Evolutionary conservation across 1,140 invertebrate genomes (phyloP).

Genomic region (Ladona fulva): DNA sequence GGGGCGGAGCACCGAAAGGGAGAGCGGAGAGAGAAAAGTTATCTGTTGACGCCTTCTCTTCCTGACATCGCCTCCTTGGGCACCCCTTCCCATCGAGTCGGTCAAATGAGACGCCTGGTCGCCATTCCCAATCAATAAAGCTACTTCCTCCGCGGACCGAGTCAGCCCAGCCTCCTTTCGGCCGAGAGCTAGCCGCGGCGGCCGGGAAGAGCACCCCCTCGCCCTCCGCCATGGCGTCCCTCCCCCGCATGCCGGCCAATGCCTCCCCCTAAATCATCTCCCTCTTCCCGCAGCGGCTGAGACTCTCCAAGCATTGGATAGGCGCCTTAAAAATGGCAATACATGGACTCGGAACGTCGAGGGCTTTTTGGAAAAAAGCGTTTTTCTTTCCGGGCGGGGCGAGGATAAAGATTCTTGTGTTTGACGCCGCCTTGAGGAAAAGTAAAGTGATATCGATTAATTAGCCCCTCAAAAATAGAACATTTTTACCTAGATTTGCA

Average conservation of each 20-base stretch:
- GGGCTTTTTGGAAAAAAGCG: no score
- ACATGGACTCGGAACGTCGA: background rate
- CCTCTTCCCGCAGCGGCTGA: background rate
- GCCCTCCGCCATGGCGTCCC: background rate
- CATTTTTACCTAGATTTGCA: no score
- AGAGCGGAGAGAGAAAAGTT: background rate
- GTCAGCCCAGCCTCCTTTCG: background rate
- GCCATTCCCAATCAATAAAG: slow-evolving; percentile 9
- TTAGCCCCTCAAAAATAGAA: no score
- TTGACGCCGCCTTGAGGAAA: no score
- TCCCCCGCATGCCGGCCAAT: background rate
- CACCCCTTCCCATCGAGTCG: background rate
- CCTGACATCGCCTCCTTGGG: background rate
- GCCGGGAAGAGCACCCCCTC: background rate
- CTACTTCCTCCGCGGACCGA: background rate
- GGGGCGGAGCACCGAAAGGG: background rate
- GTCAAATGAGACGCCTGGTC: slow-evolving; percentile 6
- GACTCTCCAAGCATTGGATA: background rate
- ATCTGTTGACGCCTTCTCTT: background rate
- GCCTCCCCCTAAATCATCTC: background rate
- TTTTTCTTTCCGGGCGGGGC: no score
- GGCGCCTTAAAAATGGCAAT: background rate
- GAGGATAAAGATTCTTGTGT: no score
- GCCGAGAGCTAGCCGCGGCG: background rate
- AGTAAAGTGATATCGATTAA: no score